Base-by-base conservation (phyloP, 2,888 invertebrate genomes). In the Brachypterus glaber region DNA sequence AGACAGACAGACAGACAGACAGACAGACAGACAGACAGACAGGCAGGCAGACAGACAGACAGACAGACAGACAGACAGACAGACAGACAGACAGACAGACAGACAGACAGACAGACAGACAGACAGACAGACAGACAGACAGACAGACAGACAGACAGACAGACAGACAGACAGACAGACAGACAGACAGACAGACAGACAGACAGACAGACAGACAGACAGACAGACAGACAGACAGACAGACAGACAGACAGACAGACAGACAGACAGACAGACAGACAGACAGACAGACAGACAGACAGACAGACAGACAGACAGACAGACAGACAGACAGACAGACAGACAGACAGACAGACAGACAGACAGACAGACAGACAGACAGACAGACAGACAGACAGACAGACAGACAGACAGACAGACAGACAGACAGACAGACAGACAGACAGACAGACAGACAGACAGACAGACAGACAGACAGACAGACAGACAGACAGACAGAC, bases 21-120 rank as follows among this genome's bases (percentile, higher is more conserved):
- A 37, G 38, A 37, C 38, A 37, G 38, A 37, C 37, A 37, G 38
- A 37, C 37, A 37, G 38, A 37, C n/a, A n/a, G n/a, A n/a, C n/a
- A n/a, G n/a, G n/a, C n/a, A n/a, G n/a, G n/a, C n/a, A n/a, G n/a
- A n/a, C 37, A 37, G 38, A 37, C 38, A 37, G 27, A 35, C 24
- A 24, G 24, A 24, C 24, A 24, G 24, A 24, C 24, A 24, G 24
- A 24, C 24, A 24, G 24, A 24, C 24, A 24, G 24, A 24, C 24
- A 24, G 24, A 24, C 24, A 24, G 24, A 24, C 24, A 24, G 24
- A 24, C 24, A 24, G 24, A 24, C 24, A 24, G 24, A 24, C 24
- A 24, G 24, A 24, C 24, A 24, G 24, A 24, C 24, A 24, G 24
- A 24, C 24, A 24, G 24, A 24, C 24, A 24, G 24, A 24, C 24